Evolutionary conservation across 2,113 vertebrate genomes (phyloP).

Genomic region (Garra rufa): DNA sequence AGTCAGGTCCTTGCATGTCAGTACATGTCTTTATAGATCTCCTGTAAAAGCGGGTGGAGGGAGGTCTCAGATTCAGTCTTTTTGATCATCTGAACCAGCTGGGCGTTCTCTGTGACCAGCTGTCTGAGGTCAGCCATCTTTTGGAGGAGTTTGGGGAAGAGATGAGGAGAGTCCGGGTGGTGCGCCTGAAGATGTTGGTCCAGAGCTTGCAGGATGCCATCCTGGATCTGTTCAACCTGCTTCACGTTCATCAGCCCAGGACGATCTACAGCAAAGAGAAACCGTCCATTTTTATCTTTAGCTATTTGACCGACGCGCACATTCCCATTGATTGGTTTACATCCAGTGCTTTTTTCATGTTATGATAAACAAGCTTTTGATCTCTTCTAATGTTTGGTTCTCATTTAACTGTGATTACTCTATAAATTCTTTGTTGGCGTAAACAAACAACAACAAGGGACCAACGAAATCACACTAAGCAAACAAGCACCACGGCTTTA

Average conservation of each 20-base stretch:
- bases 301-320: background rate
- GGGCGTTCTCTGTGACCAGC: constrained; percentile 94
- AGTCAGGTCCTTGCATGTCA: constrained; percentile 60
- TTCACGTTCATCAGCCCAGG: constrained; percentile 95
- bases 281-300: background rate
- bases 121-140: constrained; percentile 99
- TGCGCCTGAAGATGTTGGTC: constrained; percentile 93
- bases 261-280: constrained; percentile 81
- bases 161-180: constrained; percentile 93
- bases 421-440: background rate
- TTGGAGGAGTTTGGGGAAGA: constrained; percentile 99
- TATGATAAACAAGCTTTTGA: background rate
- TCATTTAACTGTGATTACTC: background rate
- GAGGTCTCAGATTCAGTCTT: constrained; percentile 95
- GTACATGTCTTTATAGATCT: constrained; percentile 99
- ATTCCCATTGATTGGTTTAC: too few species aligned
- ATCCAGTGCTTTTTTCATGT: background rate
- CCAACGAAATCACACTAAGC: background rate
- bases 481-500: constrained; percentile 67
- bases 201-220: constrained; percentile 91
- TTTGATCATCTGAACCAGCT: constrained; percentile 97
- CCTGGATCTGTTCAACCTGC: constrained; percentile 97
- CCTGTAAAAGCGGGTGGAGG: constrained; percentile 95
- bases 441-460: background rate
- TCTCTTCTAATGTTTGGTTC: background rate